Conservation (phyloP, 2,888 invertebrate genomes). For the Sicus ferrugineus region DNA sequence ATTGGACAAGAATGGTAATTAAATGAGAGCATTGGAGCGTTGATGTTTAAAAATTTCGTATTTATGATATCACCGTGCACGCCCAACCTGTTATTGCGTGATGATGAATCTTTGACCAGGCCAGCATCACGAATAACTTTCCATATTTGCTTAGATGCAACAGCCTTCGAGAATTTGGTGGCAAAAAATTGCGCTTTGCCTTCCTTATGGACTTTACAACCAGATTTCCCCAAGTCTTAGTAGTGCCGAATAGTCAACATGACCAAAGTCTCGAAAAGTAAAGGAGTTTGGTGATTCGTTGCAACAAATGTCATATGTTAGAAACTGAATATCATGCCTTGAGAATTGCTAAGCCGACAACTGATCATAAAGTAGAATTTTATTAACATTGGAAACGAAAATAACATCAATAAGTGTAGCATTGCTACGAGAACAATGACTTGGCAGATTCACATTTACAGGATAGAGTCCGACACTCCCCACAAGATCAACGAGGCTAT, state of each 20-base stretch:
- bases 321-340: conserved; percentile 18
- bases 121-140: neutral
- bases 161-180: neutral
- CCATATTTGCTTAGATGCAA: neutral
- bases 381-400: neutral
- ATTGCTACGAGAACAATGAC: too few relatives aligned
- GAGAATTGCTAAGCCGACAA: conserved; percentile 8
- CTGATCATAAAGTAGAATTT: conserved; percentile 13
- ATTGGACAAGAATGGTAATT: too few relatives aligned
- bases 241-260: too few relatives aligned
- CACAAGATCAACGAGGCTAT: too few relatives aligned
- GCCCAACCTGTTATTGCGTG: neutral
- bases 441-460: too few relatives aligned
- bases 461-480: too few relatives aligned
- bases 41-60: neutral
- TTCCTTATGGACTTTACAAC: neutral
- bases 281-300: neutral
- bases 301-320: conserved; percentile 21
- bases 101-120: neutral
- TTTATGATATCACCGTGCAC: neutral
- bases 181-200: neutral
- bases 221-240: too few relatives aligned
- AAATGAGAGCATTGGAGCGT: too few relatives aligned
- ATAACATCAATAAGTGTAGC: too few relatives aligned
- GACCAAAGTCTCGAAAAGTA: neutral